Evolutionary conservation across 2,113 vertebrate species (phyloP).

Genomic region (Rynchops niger): DNA sequence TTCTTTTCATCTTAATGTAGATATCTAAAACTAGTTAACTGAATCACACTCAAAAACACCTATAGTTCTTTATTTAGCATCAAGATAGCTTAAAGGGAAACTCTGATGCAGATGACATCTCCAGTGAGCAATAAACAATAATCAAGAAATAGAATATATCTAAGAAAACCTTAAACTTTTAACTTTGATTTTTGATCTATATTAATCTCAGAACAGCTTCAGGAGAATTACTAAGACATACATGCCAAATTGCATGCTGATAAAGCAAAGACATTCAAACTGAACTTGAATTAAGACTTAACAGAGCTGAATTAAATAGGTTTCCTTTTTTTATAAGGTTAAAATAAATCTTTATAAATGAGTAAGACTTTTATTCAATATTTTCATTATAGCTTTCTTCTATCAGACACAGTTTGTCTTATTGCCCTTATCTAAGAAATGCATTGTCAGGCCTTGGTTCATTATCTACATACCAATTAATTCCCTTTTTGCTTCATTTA

Average conservation of each 20-base stretch:
- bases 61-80: background rate
- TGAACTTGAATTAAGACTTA: constrained; percentile 21
- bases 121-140: background rate
- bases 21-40: background rate
- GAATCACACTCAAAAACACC: background rate
- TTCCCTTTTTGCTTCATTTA: constrained; percentile 27
- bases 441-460: background rate
- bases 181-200: background rate
- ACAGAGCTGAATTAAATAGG: background rate
- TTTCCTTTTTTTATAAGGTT: background rate
- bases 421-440: background rate
- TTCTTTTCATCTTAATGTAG: background rate
- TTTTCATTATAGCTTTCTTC: constrained; percentile 6
- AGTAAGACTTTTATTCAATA: background rate
- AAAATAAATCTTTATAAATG: constrained; percentile 11
- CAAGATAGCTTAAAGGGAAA: background rate
- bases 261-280: background rate
- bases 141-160: background rate
- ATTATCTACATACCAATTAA: constrained; percentile 33
- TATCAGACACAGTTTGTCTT: background rate
- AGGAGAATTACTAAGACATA: background rate
- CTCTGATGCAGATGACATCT: background rate
- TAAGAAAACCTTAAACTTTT: background rate
- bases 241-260: background rate
- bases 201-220: background rate